Percentiles rank a stretch among this genome's conserved stretches.
phyloP scores from a whole-genome alignment of 2,113 vertebrate species.

The Syngnathoides biaculeatus region DNA sequence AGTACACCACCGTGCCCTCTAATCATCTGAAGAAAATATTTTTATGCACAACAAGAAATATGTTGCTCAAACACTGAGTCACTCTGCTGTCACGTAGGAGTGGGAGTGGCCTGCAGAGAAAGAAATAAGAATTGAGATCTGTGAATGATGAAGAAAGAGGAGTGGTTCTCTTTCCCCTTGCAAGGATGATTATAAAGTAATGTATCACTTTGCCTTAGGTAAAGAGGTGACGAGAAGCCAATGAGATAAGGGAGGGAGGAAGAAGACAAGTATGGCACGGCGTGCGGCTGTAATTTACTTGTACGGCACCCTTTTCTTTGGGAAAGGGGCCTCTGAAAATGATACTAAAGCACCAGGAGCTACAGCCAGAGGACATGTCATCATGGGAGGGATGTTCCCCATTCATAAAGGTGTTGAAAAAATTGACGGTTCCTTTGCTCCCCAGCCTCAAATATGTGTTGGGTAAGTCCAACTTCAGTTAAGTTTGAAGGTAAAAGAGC shows the following conservation, averaged over 20 bases:
- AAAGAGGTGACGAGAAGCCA: neutral
- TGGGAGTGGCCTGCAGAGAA: constrained; percentile 38
- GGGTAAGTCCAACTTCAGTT: constrained; percentile 67
- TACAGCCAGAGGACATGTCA: constrained; percentile 50
- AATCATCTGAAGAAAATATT: neutral
- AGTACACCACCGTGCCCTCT: neutral
- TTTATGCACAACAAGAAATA: neutral
- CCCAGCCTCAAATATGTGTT: constrained; percentile 69
- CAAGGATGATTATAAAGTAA: constrained; percentile 23
- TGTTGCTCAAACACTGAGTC: constrained; percentile 16
- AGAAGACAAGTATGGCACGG: constrained; percentile 21
- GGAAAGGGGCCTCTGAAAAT: neutral
- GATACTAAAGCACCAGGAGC: neutral
- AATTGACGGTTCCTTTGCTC: constrained; percentile 50
- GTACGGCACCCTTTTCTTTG: constrained; percentile 10
- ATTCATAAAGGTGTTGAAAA: constrained; percentile 39
- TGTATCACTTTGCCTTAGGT: constrained; percentile 33
- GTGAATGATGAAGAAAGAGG: constrained; percentile 25
- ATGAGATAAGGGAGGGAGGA: neutral
- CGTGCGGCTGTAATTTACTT: neutral
- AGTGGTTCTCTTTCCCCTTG: neutral
- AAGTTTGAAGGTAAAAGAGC: neutral
- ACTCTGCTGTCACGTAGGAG: constrained; percentile 11
- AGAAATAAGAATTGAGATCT: constrained; percentile 22
- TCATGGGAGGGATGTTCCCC: constrained; percentile 64